A percentile compares a stretch with the other conserved stretches of the same genome.
Evolutionary conservation across 2,888 invertebrate species (phyloP).

Genomic region (Lathronympha strigana): DNA sequence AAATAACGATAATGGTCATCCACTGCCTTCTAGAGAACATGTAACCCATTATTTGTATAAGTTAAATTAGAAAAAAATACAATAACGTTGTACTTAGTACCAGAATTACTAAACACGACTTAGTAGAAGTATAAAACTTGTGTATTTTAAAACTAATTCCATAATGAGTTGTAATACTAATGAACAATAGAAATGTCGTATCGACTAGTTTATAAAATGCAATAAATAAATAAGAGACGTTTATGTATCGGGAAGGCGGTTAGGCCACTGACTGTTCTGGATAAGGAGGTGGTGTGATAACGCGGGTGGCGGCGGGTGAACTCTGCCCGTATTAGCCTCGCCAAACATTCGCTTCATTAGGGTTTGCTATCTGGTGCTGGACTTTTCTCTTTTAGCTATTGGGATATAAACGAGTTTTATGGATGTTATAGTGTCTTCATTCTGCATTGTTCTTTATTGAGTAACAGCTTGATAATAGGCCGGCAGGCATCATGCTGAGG

Average conservation of each 20-base stretch:
- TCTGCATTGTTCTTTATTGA: too few species aligned
- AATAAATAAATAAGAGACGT: constrained; percentile 15
- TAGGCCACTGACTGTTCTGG: constrained; percentile 63
- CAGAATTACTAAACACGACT: not conserved
- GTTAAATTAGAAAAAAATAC: not conserved
- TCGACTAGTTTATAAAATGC: not conserved
- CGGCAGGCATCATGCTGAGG: too few species aligned
- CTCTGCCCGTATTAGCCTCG: constrained; percentile 49
- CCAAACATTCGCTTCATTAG: constrained; percentile 45
- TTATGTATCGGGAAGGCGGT: constrained; percentile 46
- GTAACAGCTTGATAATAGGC: too few species aligned
- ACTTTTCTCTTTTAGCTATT: not conserved
- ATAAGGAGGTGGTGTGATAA: constrained; percentile 48
- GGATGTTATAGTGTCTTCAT: too few species aligned
- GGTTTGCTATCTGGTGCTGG: constrained; percentile 1
- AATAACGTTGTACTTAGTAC: not conserved
- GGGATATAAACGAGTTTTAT: too few species aligned
- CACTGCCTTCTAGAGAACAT: constrained; percentile 90
- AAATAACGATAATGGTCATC: constrained; percentile 90
- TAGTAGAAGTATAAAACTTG: not conserved
- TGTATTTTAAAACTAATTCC: not conserved
- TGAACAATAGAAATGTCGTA: not conserved
- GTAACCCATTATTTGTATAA: constrained; percentile 76
- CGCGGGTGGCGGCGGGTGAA: constrained; percentile 46
- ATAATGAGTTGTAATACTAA: constrained; percentile 1